These are phyloP conservation scores for Eulemur rufifrons DNA, from an alignment of 2,113 vertebrate genomes.

Conservation along the genomic window DNA sequence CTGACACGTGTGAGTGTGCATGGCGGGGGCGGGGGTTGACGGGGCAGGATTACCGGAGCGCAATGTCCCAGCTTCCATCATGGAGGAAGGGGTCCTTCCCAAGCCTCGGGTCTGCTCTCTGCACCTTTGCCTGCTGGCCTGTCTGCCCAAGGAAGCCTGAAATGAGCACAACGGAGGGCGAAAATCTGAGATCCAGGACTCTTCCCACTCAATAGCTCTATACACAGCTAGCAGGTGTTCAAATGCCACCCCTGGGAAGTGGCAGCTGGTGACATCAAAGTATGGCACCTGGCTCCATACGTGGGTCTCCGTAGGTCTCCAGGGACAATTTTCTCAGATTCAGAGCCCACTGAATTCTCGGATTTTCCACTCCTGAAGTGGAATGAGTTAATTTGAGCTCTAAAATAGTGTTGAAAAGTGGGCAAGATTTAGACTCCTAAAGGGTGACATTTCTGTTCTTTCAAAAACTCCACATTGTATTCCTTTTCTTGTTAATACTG, in stretches of 20 bases:
- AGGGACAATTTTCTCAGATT: background rate
- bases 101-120: background rate
- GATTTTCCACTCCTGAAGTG: background rate
- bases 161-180: background rate
- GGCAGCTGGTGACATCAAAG: background rate
- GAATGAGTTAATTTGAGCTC: background rate
- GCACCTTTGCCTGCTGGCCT: background rate
- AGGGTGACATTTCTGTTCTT: background rate
- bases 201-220: background rate
- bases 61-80: background rate
- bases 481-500: background rate
- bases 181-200: background rate
- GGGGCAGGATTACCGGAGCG: background rate
- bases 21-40: rapidly evolving
- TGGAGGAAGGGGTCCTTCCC: background rate
- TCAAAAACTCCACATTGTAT: background rate
- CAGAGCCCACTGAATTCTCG: background rate
- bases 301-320: background rate
- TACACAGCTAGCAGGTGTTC: background rate
- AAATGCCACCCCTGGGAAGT: background rate
- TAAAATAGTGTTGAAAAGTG: background rate
- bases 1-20: background rate
- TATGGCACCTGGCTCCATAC: background rate
- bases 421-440: background rate
- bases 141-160: background rate